Percentiles rank a stretch among this genome's conserved stretches.
These are phyloP conservation scores for Hermaeophaga mercurialis DNA, from an alignment of 2,888 invertebrate species.

Conservation along the genomic window DNA sequence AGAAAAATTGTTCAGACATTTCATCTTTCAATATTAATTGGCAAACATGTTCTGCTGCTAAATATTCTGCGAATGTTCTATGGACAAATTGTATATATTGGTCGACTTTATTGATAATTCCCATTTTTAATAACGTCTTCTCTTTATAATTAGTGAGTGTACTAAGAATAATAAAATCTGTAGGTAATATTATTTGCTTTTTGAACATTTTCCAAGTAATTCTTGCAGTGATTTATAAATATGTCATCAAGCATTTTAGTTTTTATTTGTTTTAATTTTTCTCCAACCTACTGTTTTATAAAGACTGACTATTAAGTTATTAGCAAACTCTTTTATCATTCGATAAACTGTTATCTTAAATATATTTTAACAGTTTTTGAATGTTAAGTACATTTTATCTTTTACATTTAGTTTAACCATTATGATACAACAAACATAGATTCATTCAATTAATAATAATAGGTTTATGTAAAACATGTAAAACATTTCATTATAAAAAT, in stretches of 20 bases:
- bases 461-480: no score
- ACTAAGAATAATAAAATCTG: neutral
- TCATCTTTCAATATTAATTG: neutral
- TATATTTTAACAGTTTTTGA: no score
- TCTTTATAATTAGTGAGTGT: neutral
- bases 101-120: neutral
- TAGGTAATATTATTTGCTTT: no score
- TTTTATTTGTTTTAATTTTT: conserved; percentile 2
- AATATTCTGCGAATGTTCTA: conserved; percentile 22
- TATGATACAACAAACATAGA: neutral
- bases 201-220: no score
- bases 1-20: neutral
- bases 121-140: conserved; percentile 10
- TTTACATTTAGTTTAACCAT: neutral
- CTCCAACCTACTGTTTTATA: neutral
- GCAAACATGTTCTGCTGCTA: conserved; percentile 5
- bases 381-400: neutral
- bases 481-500: no score
- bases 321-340: neutral
- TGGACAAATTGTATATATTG: conserved; percentile 7
- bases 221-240: no score
- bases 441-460: conserved; percentile 1
- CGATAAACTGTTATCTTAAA: no score
- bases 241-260: conserved; percentile 23
- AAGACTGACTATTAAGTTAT: neutral